Percentiles rank a stretch among this genome's conserved stretches.
Conservation (phyloP, 2,113 vertebrate species). For the Progne subis region DNA sequence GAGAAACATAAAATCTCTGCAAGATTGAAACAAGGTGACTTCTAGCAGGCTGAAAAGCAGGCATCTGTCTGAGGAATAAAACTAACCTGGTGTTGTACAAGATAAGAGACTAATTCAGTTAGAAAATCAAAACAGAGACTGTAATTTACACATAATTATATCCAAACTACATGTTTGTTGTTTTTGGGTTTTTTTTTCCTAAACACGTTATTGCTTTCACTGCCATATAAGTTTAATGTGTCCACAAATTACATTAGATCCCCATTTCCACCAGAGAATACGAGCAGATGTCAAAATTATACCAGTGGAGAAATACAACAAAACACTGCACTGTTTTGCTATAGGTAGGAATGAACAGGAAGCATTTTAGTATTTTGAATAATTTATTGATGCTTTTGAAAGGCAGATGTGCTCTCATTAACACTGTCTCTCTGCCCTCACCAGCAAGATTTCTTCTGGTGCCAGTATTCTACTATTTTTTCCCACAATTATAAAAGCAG, state of each 20-base stretch:
- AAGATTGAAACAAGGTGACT: neutral
- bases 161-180: neutral
- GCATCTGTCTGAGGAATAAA: neutral
- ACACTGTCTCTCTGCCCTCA: neutral
- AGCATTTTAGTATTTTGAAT: slow-evolving; percentile 50
- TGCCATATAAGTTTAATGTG: neutral
- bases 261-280: neutral
- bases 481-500: neutral
- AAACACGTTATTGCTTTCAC: neutral
- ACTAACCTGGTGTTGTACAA: neutral
- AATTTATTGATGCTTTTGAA: slow-evolving; percentile 54
- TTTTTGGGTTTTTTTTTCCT: neutral
- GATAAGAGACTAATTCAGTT: neutral
- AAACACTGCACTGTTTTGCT: neutral
- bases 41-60: neutral
- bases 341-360: slow-evolving; percentile 22
- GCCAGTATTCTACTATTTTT: slow-evolving; percentile 5
- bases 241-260: neutral
- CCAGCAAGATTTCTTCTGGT: neutral
- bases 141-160: neutral
- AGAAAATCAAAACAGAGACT: neutral
- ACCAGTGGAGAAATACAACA: neutral
- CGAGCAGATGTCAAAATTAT: neutral
- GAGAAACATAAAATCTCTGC: neutral
- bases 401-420: slow-evolving; percentile 51